Evolutionary conservation across 2,797 vertebrate genomes (phyloP).

Genomic region (Peromyscus melanophrys): DNA sequence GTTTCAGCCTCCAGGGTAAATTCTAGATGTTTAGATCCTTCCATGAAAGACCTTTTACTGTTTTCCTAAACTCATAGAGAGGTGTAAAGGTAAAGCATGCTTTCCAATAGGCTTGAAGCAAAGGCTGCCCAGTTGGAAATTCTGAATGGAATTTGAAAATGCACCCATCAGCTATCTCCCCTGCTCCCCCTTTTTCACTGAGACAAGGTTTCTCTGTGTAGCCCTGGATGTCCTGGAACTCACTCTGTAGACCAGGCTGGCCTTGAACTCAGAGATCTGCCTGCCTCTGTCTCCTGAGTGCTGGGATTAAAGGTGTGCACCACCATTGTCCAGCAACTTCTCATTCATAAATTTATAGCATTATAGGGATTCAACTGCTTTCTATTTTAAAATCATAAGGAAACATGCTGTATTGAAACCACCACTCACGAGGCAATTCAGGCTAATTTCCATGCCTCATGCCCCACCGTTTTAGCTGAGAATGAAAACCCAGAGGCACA

Average conservation of each 20-base stretch:
- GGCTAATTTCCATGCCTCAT: not conserved
- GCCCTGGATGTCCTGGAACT: not conserved
- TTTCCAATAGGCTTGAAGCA: constrained; percentile 56
- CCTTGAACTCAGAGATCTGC: not conserved
- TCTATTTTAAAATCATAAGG: constrained; percentile 53
- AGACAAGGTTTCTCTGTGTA: not conserved
- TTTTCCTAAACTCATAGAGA: constrained; percentile 81
- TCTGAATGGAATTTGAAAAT: constrained; percentile 74
- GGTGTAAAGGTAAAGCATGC: constrained; percentile 80
- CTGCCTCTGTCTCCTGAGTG: not conserved
- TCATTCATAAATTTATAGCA: constrained; percentile 78
- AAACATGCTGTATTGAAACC: not conserved
- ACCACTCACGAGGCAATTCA: not conserved
- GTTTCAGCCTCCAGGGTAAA: constrained; percentile 86
- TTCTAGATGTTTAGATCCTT: constrained; percentile 85
- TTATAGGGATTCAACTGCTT: not conserved
- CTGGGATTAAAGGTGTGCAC: not conserved
- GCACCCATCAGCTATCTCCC: constrained; percentile 21
- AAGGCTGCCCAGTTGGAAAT: constrained; percentile 71
- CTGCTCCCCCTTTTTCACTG: not conserved
- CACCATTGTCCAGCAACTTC: constrained; percentile 17
- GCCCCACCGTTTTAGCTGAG: not conserved
- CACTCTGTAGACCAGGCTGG: not conserved
- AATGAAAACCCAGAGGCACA: constrained; percentile 39
- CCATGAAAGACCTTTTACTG: constrained; percentile 84